Evolutionary conservation across 53 echinoderm and acorn worm species (phyloP).

Genomic region (Stichopus horrens): DNA sequence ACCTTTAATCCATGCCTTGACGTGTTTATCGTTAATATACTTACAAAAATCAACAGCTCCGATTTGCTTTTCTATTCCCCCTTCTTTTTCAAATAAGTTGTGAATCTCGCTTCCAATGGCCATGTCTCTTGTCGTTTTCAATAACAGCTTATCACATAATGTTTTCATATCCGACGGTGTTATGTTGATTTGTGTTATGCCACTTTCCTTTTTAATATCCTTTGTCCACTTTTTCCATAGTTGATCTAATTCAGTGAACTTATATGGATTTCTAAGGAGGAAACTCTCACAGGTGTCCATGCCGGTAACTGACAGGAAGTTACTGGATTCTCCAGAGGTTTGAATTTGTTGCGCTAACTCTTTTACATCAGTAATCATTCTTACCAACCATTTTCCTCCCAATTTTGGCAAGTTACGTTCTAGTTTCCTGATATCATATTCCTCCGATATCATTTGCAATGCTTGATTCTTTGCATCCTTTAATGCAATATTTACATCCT

Average conservation of each 20-base stretch:
- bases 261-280: too few relatives aligned
- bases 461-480: conserved; percentile 9
- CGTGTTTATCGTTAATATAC: conserved; percentile 4
- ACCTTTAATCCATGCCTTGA: background rate
- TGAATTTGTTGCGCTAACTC: background rate
- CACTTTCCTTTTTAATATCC: background rate
- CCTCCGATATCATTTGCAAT: background rate
- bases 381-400: conserved; percentile 1
- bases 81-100: background rate
- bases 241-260: too few relatives aligned
- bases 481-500: background rate
- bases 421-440: background rate
- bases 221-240: conserved; percentile 12
- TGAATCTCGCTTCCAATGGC: conserved; percentile 21
- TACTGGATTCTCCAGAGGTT: background rate
- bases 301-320: background rate
- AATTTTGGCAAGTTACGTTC: background rate
- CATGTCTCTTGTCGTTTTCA: background rate
- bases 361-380: background rate
- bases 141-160: background rate
- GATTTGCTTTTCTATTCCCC: conserved; percentile 13
- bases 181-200: background rate
- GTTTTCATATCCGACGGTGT: background rate
- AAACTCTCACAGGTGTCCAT: background rate
- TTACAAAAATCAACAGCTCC: background rate